phyloP scores from a whole-genome alignment of 2,888 invertebrate species.

The Philopedon plagiatum region DNA sequence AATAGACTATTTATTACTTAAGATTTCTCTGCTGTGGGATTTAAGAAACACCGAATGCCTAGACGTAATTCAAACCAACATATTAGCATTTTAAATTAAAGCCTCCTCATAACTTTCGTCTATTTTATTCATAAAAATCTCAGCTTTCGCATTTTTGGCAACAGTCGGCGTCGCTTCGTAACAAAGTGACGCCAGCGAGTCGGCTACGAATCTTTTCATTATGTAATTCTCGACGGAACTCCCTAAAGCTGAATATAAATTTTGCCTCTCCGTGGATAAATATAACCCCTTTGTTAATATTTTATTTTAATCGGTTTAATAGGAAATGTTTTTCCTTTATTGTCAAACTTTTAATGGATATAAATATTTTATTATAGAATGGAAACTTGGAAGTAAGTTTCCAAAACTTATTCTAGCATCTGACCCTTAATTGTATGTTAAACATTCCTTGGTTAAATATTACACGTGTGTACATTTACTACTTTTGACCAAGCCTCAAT shows the following conservation, averaged over 20 bases:
- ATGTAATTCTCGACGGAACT: constrained; percentile 28
- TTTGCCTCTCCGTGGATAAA: constrained; percentile 15
- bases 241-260: constrained; percentile 34
- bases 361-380: neutral
- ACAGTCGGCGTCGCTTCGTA: constrained; percentile 15
- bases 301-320: constrained; percentile 29
- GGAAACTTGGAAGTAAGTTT: neutral
- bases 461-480: too few species aligned
- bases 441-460: too few species aligned
- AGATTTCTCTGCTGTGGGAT: too few species aligned
- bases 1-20: too few species aligned
- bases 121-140: constrained; percentile 17
- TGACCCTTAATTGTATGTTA: too few species aligned
- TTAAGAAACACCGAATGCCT: neutral
- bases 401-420: too few species aligned
- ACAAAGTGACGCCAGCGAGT: constrained; percentile 32
- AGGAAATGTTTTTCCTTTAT: constrained; percentile 3
- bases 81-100: constrained; percentile 13
- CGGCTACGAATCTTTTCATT: constrained; percentile 34
- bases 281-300: constrained; percentile 22
- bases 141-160: constrained; percentile 6
- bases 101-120: neutral
- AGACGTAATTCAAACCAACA: neutral
- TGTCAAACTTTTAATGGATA: constrained; percentile 5
- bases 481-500: too few species aligned